Evolutionary conservation across 2,888 invertebrate species (phyloP).

Genomic region (Drosophila trichaetosa): DNA sequence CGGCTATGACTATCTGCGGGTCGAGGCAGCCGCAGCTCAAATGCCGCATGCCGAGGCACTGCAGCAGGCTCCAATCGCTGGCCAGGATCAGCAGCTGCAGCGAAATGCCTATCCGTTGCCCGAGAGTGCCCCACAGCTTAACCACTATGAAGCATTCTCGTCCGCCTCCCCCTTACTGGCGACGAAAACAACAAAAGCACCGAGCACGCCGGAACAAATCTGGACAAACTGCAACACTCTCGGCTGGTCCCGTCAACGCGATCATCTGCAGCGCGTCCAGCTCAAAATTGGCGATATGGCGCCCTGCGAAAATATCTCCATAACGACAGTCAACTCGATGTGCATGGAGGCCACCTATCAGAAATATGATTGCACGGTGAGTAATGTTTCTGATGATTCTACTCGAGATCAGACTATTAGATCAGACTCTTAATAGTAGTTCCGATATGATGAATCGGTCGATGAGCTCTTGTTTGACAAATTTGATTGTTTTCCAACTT

Average conservation of each 20-base stretch:
- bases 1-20: conserved; percentile 61
- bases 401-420: neutral
- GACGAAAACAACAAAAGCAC: conserved; percentile 31
- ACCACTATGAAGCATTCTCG: conserved; percentile 67
- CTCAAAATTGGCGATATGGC: conserved; percentile 91
- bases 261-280: conserved; percentile 92
- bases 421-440: too few species aligned
- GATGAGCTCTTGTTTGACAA: neutral
- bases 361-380: conserved; percentile 93
- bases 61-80: conserved; percentile 48
- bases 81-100: conserved; percentile 16
- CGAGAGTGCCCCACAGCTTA: conserved; percentile 82
- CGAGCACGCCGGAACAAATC: conserved; percentile 65
- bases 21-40: conserved; percentile 69
- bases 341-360: conserved; percentile 93
- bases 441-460: too few species aligned
- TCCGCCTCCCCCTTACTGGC: conserved; percentile 19
- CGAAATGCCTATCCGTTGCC: conserved; percentile 82
- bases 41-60: conserved; percentile 83
- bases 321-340: conserved; percentile 92
- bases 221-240: conserved; percentile 91
- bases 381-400: conserved; percentile 67
- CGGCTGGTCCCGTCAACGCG: conserved; percentile 94
- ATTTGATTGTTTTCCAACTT: neutral
- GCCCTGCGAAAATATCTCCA: conserved; percentile 93